phyloP scores from a whole-genome alignment of 2,113 vertebrate species.

The Psittacara wagleri region DNA sequence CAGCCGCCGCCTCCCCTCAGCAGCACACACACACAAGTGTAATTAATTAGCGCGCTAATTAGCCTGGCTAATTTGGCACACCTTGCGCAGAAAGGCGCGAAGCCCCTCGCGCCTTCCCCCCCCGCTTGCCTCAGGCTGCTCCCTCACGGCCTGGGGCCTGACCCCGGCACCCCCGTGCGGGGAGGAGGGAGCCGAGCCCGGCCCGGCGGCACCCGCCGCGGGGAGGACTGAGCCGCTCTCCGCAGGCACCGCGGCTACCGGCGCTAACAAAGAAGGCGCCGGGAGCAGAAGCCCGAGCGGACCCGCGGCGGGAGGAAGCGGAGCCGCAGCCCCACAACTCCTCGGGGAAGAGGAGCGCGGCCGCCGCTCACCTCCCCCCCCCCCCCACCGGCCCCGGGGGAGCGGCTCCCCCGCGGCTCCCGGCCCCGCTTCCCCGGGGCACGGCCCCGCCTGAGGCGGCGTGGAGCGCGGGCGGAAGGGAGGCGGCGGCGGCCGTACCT shows the following conservation, averaged over 20 bases:
- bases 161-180: background rate
- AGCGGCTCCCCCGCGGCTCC: background rate
- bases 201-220: background rate
- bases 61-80: background rate
- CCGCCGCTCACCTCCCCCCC: background rate
- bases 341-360: too few relatives aligned
- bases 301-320: background rate
- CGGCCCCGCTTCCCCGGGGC: background rate
- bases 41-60: background rate
- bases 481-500: constrained; percentile 73
- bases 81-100: background rate
- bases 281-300: background rate
- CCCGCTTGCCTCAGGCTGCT: background rate
- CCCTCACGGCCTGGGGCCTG: background rate
- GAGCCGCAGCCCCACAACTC: background rate
- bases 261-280: background rate
- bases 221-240: background rate
- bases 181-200: background rate
- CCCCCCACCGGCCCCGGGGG: background rate
- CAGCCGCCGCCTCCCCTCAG: background rate
- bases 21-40: accelerated
- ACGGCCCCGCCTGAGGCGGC: background rate
- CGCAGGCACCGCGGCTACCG: background rate
- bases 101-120: background rate
- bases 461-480: background rate